Evolutionary conservation across 2,113 vertebrate genomes (phyloP), one percentile per base, ranked within the genome.

Genomic region (Dasyurus viverrinus): DNA sequence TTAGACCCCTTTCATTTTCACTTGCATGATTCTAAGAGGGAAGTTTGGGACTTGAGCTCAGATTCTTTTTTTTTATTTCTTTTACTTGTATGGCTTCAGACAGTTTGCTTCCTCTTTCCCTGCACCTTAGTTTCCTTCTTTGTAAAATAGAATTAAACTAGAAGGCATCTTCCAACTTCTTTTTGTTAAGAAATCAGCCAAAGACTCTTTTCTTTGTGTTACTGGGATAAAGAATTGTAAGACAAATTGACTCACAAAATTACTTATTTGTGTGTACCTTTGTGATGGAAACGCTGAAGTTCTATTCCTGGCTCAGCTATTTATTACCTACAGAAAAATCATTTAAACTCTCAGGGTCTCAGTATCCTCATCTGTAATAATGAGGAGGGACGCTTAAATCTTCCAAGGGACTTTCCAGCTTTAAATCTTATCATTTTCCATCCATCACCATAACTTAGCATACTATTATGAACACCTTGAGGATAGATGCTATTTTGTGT

Each of bases 271-370:
- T 47, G 24, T 47, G 3, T 90, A 48, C 26, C 25, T 90, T 48
- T 47, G 89, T 50, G 89, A 47, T 48, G 25, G 89, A 90, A 52
- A 84, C 46, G 50, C 47, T 50, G 23, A 52, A 52, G 47, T 50
- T 27, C 89, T 50, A 50, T 26, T 90, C 47, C 25, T 92, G 24
- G 57, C 50, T 94, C n/a, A 57, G 27, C 27, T 91, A 94, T 95
- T 91, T 89, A 76, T 95, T 53, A 93, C 47, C 50, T 92, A 84
- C 96, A 76, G 14, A 3, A 76, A 94, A 95, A 42, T 94, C 84
- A 93, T 16, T 94, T 95, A n/a, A 53, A 9, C 9, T 93, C 25
- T 97, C 57, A 93, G 76, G 53, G 23, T 27, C 14, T 96, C 25
- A 3, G 0, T 92, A 14, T 53, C 47, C 53, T 93, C 36, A 57